A percentile compares a stretch with the other conserved stretches of the same genome.
phyloP scores from a whole-genome alignment of 30 jellyfish, hydroid and myxozoan species.

The Hydractinia echinata region DNA sequence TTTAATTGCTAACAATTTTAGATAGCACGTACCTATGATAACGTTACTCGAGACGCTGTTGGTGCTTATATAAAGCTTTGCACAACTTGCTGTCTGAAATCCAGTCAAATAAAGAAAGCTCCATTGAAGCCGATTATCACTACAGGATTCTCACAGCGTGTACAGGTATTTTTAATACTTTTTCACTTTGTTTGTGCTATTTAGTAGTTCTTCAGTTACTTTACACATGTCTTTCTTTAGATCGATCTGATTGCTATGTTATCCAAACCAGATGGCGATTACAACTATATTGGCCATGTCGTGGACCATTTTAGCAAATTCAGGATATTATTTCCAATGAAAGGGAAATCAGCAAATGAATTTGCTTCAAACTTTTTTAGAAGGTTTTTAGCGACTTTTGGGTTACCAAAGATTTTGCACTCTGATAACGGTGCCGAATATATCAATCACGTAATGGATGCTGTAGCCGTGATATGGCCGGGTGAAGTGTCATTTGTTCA shows the following conservation, averaged over 20 bases:
- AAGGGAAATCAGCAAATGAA: conserved; percentile 1
- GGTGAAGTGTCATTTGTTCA: conserved; percentile 24
- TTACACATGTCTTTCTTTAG: background rate
- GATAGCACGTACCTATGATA: too few relatives aligned
- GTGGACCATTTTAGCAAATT: conserved; percentile 6
- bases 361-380: background rate
- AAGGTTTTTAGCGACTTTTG: conserved; percentile 1
- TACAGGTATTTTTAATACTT: too few relatives aligned
- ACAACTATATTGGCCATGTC: conserved; percentile 6
- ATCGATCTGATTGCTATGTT: conserved; percentile 6
- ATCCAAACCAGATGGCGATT: conserved; percentile 4
- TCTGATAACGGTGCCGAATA: background rate
- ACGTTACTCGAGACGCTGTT: too few relatives aligned
- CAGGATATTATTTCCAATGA: background rate
- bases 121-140: too few relatives aligned
- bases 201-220: too few relatives aligned
- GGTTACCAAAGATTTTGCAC: conserved; percentile 5
- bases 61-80: too few relatives aligned
- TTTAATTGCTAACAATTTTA: too few relatives aligned
- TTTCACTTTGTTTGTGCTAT: too few relatives aligned
- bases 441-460: background rate
- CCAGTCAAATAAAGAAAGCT: too few relatives aligned
- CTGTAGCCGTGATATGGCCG: conserved; percentile 27
- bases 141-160: too few relatives aligned
- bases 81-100: too few relatives aligned